These are phyloP conservation scores for Hippoglossus stenolepis DNA, from an alignment of 2,113 vertebrate genomes.

Conservation along the genomic window DNA sequence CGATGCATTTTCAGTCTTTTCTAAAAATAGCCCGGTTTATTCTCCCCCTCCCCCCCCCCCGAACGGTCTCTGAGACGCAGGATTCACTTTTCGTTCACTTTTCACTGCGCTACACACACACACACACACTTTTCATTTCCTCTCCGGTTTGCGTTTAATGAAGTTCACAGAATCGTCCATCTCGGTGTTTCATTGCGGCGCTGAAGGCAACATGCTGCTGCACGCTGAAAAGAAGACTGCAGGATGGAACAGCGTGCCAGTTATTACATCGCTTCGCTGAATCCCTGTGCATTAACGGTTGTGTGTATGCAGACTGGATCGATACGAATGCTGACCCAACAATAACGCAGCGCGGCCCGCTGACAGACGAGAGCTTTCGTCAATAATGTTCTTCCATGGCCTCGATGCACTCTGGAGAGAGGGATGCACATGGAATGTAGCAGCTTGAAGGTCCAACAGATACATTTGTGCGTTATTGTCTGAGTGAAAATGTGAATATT, in stretches of 20 bases:
- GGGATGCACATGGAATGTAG: not conserved
- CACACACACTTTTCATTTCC: slow-evolving; percentile 68
- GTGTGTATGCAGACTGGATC: slow-evolving; percentile 11
- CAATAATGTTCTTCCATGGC: slow-evolving; percentile 1
- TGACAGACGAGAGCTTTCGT: not conserved
- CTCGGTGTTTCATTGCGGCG: slow-evolving; percentile 36
- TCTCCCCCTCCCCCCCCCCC: slow-evolving; percentile 37
- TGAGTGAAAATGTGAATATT: not conserved
- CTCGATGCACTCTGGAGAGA: not conserved
- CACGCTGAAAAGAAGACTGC: slow-evolving; percentile 12
- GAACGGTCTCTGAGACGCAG: slow-evolving; percentile 35
- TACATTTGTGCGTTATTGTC: no score
- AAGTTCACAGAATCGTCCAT: slow-evolving; percentile 59
- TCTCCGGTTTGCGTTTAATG: slow-evolving; percentile 62
- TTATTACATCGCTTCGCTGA: not conserved
- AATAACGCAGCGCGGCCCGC: slow-evolving; percentile 18
- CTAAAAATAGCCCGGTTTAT: slow-evolving; percentile 66
- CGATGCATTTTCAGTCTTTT: slow-evolving; percentile 50
- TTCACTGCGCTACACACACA: slow-evolving; percentile 43
- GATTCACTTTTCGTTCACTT: slow-evolving; percentile 44
- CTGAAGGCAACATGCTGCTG: slow-evolving; percentile 29
- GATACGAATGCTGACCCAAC: slow-evolving; percentile 20
- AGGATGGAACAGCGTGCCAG: not conserved
- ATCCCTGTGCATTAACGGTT: not conserved
- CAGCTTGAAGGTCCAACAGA: no score